A percentile compares a stretch with the other conserved stretches of the same genome.
Conservation (phyloP, 2,113 vertebrate genomes). For the Riparia riparia region DNA sequence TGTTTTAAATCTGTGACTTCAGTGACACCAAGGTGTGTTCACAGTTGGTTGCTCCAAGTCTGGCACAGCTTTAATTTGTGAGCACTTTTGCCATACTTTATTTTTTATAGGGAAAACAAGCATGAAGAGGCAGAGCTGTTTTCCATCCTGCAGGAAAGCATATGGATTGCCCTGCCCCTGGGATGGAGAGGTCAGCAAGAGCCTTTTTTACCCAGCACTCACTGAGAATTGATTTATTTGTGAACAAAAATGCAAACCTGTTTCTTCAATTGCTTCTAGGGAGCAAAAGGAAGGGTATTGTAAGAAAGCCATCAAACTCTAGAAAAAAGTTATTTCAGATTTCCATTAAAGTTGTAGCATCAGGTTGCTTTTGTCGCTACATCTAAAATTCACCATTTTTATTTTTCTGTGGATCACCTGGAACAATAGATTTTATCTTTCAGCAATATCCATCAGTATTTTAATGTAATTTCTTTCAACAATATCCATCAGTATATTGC, state of each 20-base stretch:
- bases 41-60: not conserved
- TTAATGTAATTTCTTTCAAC: too few species aligned
- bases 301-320: not conserved
- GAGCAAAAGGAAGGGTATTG: not conserved
- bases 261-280: not conserved
- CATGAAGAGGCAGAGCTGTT: not conserved
- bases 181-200: not conserved
- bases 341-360: not conserved
- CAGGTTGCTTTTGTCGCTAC: not conserved
- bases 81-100: accelerated
- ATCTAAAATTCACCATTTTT: not conserved
- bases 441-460: too few species aligned
- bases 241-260: not conserved
- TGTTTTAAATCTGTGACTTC: not conserved
- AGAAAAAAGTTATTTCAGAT: not conserved
- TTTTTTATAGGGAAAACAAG: not conserved
- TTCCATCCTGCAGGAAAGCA: not conserved
- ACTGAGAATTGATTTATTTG: not conserved
- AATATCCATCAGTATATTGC: not conserved
- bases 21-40: not conserved
- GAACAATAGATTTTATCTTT: not conserved
- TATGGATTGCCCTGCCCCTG: not conserved
- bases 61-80: not conserved
- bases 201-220: not conserved
- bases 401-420: not conserved